Evolutionary conservation across 1,140 invertebrate species (phyloP).

Genomic region (Cydia amplana): DNA sequence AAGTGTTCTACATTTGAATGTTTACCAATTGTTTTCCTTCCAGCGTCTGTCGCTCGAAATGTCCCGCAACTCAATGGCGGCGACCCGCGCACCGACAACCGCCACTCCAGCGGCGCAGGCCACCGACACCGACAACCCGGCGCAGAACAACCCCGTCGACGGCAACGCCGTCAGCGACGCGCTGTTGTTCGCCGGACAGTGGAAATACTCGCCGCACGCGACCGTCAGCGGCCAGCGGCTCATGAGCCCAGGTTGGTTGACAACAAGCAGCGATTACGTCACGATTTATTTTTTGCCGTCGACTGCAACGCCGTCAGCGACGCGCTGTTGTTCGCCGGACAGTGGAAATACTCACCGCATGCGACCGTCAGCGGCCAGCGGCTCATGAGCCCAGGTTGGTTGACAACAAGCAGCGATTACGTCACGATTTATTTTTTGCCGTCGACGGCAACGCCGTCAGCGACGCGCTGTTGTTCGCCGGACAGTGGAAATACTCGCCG

Average conservation of each 20-base stretch:
- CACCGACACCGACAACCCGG: conserved; percentile 48
- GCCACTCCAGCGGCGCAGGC: conserved; percentile 46
- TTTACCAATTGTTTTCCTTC: conserved; percentile 44
- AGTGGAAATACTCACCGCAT: conserved; percentile 58
- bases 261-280: background rate
- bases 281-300: too few relatives aligned
- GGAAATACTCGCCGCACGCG: conserved; percentile 54
- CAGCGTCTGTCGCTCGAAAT: conserved; percentile 87
- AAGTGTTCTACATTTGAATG: background rate
- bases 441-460: conserved; percentile 52
- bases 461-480: conserved; percentile 49
- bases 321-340: conserved; percentile 48
- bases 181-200: conserved; percentile 51
- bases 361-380: conserved; percentile 48
- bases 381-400: conserved; percentile 51
- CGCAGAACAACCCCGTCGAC: conserved; percentile 64
- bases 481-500: conserved; percentile 57
- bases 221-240: conserved; percentile 50
- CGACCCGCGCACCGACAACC: conserved; percentile 66
- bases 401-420: background rate
- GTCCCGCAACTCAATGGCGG: conserved; percentile 82
- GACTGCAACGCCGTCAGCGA: conserved; percentile 51
- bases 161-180: conserved; percentile 47
- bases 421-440: too few relatives aligned
- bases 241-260: conserved; percentile 48